phyloP scores from a whole-genome alignment of 2,888 invertebrate species.

The Dysmachus trigonus region DNA sequence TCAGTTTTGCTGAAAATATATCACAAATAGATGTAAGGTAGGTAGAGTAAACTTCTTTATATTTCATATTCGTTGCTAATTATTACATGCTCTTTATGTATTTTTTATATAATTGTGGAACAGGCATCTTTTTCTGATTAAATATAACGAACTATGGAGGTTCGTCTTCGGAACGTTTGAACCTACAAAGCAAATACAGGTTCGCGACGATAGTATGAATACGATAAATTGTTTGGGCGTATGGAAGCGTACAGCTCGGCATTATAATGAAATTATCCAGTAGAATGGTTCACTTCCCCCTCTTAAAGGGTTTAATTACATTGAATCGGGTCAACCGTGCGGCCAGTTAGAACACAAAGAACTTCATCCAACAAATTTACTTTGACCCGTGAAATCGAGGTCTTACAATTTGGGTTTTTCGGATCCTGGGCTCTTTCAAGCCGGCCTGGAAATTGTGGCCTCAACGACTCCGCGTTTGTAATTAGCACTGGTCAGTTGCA shows the following conservation, averaged over 20 bases:
- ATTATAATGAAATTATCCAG: constrained; percentile 10
- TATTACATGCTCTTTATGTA: not conserved
- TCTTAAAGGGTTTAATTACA: not conserved
- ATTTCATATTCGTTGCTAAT: too few species aligned
- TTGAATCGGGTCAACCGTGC: not conserved
- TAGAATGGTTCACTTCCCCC: not conserved
- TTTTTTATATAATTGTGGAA: not conserved
- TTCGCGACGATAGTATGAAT: not conserved
- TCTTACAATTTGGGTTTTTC: not conserved
- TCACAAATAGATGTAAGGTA: too few species aligned
- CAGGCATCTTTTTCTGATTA: not conserved
- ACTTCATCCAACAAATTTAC: not conserved
- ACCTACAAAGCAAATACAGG: not conserved
- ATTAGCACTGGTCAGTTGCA: not conserved
- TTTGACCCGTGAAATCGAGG: not conserved
- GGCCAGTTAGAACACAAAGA: not conserved
- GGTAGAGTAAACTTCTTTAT: too few species aligned
- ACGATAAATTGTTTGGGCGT: constrained; percentile 5
- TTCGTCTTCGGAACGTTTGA: not conserved
- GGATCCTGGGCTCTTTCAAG: not conserved
- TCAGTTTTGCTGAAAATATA: too few species aligned
- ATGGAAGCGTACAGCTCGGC: not conserved
- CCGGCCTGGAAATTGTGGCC: not conserved
- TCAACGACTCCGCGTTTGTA: not conserved
- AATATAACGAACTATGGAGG: not conserved